A percentile compares a stretch with the other conserved stretches of the same genome.
Conservation (phyloP, 2,113 vertebrate species). For the Lasiurus borealis region DNA sequence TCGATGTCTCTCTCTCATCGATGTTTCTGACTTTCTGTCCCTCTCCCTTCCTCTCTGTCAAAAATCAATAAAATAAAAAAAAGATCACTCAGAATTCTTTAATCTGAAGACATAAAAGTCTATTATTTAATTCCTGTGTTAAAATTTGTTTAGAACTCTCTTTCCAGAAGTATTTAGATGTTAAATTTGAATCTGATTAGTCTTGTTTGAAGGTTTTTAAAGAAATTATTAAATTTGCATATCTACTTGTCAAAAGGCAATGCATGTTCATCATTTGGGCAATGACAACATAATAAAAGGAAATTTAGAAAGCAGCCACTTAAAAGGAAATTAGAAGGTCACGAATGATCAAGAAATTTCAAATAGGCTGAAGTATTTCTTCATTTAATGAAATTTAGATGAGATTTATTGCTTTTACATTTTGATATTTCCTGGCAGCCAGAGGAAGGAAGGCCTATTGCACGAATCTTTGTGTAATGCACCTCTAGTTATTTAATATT, state of each 20-base stretch:
- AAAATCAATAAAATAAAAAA: no score
- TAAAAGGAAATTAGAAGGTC: not conserved
- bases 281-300: not conserved
- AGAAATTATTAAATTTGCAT: not conserved
- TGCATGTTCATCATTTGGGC: not conserved
- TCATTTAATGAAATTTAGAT: constrained; percentile 18
- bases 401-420: constrained; percentile 39
- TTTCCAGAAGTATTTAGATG: not conserved
- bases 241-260: not conserved
- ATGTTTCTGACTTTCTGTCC: no score
- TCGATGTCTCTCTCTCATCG: no score
- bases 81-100: not conserved
- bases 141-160: constrained; percentile 18
- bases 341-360: not conserved
- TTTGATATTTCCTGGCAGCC: constrained; percentile 11
- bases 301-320: constrained; percentile 17
- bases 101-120: not conserved
- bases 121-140: constrained; percentile 49
- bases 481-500: not conserved
- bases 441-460: no score
- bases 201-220: not conserved
- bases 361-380: constrained; percentile 1
- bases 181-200: constrained; percentile 25
- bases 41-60: no score
- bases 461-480: no score